Evolutionary conservation across 2,113 vertebrate genomes (phyloP).

Genomic region (Amazona vittata): DNA sequence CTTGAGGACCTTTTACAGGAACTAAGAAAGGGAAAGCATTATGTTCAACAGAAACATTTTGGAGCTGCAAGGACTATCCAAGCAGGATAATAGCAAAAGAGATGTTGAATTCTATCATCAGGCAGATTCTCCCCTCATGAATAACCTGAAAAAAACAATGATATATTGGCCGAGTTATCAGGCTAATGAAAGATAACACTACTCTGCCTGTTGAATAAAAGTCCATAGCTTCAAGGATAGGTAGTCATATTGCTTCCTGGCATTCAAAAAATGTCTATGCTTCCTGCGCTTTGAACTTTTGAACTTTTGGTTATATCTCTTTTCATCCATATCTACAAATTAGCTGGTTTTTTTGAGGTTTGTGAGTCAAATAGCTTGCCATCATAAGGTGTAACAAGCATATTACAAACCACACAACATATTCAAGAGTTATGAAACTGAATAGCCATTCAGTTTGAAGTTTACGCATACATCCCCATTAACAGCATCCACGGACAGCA

Average conservation of each 20-base stretch:
- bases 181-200: neutral
- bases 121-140: neutral
- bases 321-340: neutral
- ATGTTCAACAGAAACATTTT: neutral
- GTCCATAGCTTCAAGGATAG: neutral
- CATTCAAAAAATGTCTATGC: neutral
- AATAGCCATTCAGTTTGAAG: neutral
- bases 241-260: neutral
- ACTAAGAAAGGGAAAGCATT: neutral
- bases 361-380: neutral
- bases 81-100: neutral
- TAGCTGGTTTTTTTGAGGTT: neutral
- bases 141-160: neutral
- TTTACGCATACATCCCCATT: neutral
- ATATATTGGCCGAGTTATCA: neutral
- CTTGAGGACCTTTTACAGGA: neutral
- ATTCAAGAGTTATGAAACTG: neutral
- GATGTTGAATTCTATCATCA: neutral
- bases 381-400: neutral
- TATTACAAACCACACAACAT: neutral
- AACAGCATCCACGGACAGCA: neutral
- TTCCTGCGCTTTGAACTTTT: neutral
- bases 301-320: neutral
- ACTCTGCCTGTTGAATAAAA: neutral
- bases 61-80: neutral